These are phyloP conservation scores for Portunus trituberculatus DNA, from an alignment of 1,140 invertebrate species.

Conservation along the genomic window DNA sequence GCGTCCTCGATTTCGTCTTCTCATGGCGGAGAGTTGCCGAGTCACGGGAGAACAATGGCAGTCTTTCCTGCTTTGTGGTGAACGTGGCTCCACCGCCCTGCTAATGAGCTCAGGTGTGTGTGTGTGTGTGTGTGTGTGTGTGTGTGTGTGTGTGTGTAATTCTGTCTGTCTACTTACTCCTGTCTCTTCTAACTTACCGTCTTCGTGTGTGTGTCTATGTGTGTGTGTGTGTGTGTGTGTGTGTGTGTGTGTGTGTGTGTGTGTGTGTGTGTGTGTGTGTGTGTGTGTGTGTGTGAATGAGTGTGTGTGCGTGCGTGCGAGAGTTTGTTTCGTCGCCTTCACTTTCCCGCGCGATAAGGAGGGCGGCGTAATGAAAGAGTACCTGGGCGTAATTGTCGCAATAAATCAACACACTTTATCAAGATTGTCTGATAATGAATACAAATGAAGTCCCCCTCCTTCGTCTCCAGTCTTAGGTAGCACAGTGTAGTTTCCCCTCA, in stretches of 20 bases:
- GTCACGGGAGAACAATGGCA: background rate
- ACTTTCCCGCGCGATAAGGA: background rate
- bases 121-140: conserved; percentile 20
- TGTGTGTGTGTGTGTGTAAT: background rate
- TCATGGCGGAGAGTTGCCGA: background rate
- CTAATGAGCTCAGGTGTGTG: conserved; percentile 17
- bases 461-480: background rate
- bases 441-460: background rate
- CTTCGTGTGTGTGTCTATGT: background rate
- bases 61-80: background rate
- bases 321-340: conserved; percentile 20
- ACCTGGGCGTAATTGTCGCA: background rate
- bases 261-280: background rate
- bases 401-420: conserved; percentile 23
- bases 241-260: background rate
- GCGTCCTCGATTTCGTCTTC: background rate
- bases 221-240: background rate
- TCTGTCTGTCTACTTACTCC: too few species aligned
- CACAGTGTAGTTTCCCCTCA: too few species aligned
- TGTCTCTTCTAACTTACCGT: too few species aligned
- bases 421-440: conserved; percentile 24
- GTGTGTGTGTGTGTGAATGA: background rate
- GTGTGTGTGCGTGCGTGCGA: background rate
- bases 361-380: background rate
- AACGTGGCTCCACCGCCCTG: background rate